Evolutionary conservation across 1,140 invertebrate species (phyloP), one percentile per base, ranked within the genome.

Genomic region (Phthorimaea operculella): DNA sequence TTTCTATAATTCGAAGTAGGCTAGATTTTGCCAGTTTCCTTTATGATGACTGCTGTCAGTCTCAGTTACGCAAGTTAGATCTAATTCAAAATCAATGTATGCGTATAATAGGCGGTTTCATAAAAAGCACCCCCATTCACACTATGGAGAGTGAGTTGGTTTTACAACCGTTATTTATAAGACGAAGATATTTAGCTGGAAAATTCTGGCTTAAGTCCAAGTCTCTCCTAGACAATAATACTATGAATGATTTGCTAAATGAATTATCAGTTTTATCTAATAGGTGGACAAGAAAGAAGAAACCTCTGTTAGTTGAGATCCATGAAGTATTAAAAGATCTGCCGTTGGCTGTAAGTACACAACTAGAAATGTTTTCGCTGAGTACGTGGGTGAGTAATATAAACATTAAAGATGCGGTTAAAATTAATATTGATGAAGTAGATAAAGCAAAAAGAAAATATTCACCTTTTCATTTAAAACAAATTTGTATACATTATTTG

Each of bases 41-140:
- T 4, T 49, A 49, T 18, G 47, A 21, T 18, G 9, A 49, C 18
- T 18, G 47, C 18, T 7, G 6, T 10, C 7, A 6, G 8, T 9
- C 47, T 5, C 47, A 52, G 12, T 16, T 42, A 15, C 15, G 1
- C 12, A 52, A 52, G 21, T 9, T 52, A 17, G 33, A 52, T 39
- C 36, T 39, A 39, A 12, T 39, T 36, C 51, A 52, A 42, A 52
- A 52, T 11, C 14, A 11, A 16, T 16, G 15, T 17, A 15, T 52
- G 33, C n/a, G 51, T 11, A 17, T 39, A 3, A 52, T 52, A 16
- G 51, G 34, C 12, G 17, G 51, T 9, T 52, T 52, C 17, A 52
- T 42, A 17, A 52, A 52, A 39, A 52, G 51, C 16, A 52, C 51
- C 10, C 51, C 51, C 17, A 42, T 52, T 8, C 51, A 52, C 18